These are phyloP conservation scores for Eurystomus glaucurus DNA, from an alignment of 2,797 vertebrate genomes.

Conservation along the genomic window DNA sequence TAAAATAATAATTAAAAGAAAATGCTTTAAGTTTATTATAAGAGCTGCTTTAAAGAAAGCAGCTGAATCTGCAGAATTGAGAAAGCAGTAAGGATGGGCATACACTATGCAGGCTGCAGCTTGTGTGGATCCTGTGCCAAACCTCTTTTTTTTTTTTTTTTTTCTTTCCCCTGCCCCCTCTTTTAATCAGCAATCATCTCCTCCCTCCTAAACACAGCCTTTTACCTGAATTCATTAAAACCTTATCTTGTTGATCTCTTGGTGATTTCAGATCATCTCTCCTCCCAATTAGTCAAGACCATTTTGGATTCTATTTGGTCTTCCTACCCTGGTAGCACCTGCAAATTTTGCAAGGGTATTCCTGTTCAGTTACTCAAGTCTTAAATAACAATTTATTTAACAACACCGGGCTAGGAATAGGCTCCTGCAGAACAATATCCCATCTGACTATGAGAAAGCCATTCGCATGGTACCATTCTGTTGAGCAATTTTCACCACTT, in stretches of 20 bases:
- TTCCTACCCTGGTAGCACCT: not conserved
- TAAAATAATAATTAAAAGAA: not conserved
- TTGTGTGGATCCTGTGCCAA: not conserved
- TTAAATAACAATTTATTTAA: not conserved
- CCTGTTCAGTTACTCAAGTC: not conserved
- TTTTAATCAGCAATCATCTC: not conserved
- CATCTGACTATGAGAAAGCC: not conserved
- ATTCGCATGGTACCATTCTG: not conserved
- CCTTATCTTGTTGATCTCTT: not conserved
- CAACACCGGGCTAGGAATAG: not conserved
- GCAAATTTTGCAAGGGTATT: not conserved
- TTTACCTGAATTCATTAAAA: not conserved
- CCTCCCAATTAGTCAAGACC: not conserved
- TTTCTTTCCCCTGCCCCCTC: not conserved
- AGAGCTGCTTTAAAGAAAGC: not conserved
- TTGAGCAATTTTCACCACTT: not conserved
- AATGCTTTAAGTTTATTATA: not conserved
- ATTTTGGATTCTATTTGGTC: not conserved
- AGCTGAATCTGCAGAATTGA: not conserved
- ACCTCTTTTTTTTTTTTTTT: accelerated
- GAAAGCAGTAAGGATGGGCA: not conserved
- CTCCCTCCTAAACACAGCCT: not conserved
- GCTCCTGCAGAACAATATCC: not conserved
- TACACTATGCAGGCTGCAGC: not conserved
- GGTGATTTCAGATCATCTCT: not conserved